phyloP scores from a whole-genome alignment of 1,140 invertebrate species.

The Sycophaga agraensis region DNA sequence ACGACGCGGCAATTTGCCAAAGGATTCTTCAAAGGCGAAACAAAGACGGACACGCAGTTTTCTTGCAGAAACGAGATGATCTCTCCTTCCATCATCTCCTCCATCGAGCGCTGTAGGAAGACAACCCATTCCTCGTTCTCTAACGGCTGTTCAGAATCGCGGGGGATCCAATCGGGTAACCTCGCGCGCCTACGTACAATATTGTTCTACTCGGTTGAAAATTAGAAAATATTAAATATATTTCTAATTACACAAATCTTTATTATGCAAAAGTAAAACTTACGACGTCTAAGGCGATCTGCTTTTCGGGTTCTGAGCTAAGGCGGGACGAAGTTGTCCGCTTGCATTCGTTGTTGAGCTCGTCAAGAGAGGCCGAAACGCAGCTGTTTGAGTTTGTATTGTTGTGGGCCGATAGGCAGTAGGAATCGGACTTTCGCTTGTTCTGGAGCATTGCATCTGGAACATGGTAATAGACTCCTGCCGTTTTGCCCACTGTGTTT shows the following conservation, averaged over 20 bases:
- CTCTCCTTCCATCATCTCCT: slow-evolving; percentile 71
- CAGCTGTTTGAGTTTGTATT: not conserved
- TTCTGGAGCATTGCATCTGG: not conserved
- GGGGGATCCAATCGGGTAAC: slow-evolving; percentile 42
- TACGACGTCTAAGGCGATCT: not conserved
- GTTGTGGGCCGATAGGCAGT: not conserved
- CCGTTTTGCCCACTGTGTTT: not conserved
- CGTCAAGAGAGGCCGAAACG: slow-evolving; percentile 1
- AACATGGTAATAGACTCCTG: not conserved
- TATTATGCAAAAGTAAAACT: too few relatives aligned
- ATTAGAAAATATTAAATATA: too few relatives aligned
- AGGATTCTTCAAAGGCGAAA: slow-evolving; percentile 69
- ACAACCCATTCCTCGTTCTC: slow-evolving; percentile 82
- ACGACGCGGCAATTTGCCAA: slow-evolving; percentile 66
- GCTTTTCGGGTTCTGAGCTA: not conserved
- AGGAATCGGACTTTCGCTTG: slow-evolving; percentile 1
- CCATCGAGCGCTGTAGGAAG: slow-evolving; percentile 65
- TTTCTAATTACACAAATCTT: too few relatives aligned
- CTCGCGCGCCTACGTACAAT: slow-evolving; percentile 2
- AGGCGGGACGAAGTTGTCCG: not conserved
- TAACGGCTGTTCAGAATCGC: slow-evolving; percentile 62
- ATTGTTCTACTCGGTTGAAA: too few relatives aligned
- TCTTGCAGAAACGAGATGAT: slow-evolving; percentile 70
- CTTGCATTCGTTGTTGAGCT: not conserved
- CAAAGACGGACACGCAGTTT: slow-evolving; percentile 72